Evolutionary conservation across 2,888 invertebrate species (phyloP).

Genomic region (Polyommatus iphigenia): DNA sequence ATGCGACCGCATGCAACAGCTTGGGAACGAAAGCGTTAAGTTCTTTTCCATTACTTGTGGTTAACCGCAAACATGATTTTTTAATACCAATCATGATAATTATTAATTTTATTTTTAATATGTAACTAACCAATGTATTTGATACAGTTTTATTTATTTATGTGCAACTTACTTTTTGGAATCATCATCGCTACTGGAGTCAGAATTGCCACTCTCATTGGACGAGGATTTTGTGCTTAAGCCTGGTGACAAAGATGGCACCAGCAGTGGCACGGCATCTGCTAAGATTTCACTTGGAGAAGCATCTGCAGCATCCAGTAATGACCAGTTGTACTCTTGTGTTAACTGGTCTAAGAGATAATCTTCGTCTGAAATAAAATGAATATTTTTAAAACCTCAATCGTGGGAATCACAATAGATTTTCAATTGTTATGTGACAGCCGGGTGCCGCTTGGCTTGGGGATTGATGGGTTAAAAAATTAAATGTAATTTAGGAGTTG

Average conservation of each 20-base stretch:
- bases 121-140: no score
- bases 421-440: no score
- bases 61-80: background rate
- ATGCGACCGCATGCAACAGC: no score
- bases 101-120: no score
- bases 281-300: slow-evolving; percentile 75
- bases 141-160: background rate
- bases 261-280: slow-evolving; percentile 65
- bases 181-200: slow-evolving; percentile 76
- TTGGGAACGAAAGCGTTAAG: no score
- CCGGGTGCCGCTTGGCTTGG: no score
- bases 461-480: background rate
- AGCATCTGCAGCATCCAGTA: slow-evolving; percentile 69
- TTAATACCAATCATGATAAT: no score
- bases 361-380: slow-evolving; percentile 59
- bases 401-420: no score
- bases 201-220: slow-evolving; percentile 65
- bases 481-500: background rate
- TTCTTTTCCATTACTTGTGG: background rate
- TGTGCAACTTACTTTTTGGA: slow-evolving; percentile 61
- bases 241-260: slow-evolving; percentile 66
- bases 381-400: background rate
- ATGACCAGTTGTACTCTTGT: slow-evolving; percentile 68
- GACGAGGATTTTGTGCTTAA: slow-evolving; percentile 65
- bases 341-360: slow-evolving; percentile 69